phyloP scores from a whole-genome alignment of 2,888 invertebrate species.

The Tetranychus truncatus region DNA sequence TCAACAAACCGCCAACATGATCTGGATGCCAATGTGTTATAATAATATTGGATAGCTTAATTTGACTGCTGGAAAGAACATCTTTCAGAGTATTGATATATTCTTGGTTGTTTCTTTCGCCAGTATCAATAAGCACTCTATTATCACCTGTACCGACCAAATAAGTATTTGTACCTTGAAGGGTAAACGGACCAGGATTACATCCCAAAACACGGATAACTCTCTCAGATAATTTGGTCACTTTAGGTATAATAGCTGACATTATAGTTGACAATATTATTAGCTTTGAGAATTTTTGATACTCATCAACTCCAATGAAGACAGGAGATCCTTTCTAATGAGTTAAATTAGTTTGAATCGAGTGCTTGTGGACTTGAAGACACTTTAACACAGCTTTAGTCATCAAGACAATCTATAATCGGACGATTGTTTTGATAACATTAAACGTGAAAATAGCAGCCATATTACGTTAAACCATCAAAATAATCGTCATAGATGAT shows the following conservation, averaged over 20 bases:
- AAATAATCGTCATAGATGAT: too few relatives aligned
- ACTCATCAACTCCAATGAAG: too few relatives aligned
- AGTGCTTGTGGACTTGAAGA: too few relatives aligned
- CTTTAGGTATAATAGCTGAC: conserved; percentile 21
- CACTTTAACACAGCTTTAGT: too few relatives aligned
- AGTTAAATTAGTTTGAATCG: too few relatives aligned
- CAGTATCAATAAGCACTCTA: conserved; percentile 73
- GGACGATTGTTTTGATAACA: too few relatives aligned
- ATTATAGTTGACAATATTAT: not conserved
- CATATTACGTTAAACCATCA: too few relatives aligned
- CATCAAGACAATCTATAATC: too few relatives aligned
- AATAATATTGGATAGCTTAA: conserved; percentile 61
- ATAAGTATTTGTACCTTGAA: conserved; percentile 98
- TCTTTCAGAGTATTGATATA: conserved; percentile 54
- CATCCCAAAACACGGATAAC: conserved; percentile 54
- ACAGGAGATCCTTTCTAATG: too few relatives aligned
- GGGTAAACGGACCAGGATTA: conserved; percentile 83
- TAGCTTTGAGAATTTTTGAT: too few relatives aligned
- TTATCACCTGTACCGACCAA: conserved; percentile 65
- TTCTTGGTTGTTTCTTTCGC: conserved; percentile 56
- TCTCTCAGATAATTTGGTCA: conserved; percentile 23
- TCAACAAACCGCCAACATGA: conserved; percentile 66
- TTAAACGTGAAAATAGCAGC: too few relatives aligned
- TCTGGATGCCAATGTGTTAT: conserved; percentile 93
- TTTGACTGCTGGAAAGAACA: conserved; percentile 51